Evolutionary conservation across 1,140 invertebrate species (phyloP).

Genomic region (Harlomillsia oculata): DNA sequence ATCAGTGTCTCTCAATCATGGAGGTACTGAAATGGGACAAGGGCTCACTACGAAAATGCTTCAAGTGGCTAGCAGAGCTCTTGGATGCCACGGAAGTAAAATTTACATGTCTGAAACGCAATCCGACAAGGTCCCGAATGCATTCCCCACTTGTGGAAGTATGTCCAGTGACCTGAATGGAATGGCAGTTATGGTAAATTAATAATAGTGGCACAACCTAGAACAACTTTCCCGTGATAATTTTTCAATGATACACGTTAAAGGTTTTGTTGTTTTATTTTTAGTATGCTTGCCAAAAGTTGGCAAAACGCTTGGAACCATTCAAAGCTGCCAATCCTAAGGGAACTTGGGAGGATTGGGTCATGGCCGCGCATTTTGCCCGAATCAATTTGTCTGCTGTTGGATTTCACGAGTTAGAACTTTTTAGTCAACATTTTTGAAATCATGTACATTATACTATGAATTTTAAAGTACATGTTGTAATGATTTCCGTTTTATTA

Average conservation of each 20-base stretch:
- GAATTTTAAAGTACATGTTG: too few species aligned
- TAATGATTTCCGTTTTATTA: constrained; percentile 46
- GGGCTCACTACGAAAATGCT: constrained; percentile 92
- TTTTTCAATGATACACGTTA: neutral
- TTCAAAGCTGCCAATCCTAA: constrained; percentile 65
- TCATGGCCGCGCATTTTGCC: constrained; percentile 65
- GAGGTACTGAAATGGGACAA: constrained; percentile 92
- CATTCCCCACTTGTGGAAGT: constrained; percentile 82
- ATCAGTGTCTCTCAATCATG: constrained; percentile 77
- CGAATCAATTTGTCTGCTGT: constrained; percentile 71
- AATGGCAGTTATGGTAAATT: constrained; percentile 72
- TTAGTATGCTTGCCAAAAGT: constrained; percentile 67
- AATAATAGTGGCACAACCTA: neutral
- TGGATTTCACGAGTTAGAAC: constrained; percentile 60
- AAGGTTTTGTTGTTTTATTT: constrained; percentile 9
- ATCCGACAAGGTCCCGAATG: constrained; percentile 92
- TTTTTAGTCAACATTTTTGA: too few species aligned
- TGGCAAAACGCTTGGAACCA: constrained; percentile 65
- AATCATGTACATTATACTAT: too few species aligned
- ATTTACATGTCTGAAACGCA: constrained; percentile 80
- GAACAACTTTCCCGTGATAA: neutral
- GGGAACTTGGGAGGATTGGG: constrained; percentile 74
- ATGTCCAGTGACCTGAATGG: constrained; percentile 85
- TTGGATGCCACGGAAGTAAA: constrained; percentile 61
- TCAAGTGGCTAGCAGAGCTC: constrained; percentile 64